phyloP scores from a whole-genome alignment of 2,888 invertebrate species.

The Mycalesis mineus region DNA sequence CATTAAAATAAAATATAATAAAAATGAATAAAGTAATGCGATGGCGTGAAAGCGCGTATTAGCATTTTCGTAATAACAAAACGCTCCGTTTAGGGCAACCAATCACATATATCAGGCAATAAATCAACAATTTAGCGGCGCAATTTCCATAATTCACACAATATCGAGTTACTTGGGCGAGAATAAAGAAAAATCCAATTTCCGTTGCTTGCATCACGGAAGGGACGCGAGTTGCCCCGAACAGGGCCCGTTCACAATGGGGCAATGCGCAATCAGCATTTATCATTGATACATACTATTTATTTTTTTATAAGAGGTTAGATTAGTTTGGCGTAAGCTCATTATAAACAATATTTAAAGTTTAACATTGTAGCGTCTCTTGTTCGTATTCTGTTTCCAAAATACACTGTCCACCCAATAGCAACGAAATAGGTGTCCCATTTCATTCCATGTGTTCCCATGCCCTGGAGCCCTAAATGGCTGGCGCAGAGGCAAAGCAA shows the following conservation, averaged over 20 bases:
- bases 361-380: too few species aligned
- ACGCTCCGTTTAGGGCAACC: conserved; percentile 21
- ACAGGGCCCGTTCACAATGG: conserved; percentile 20
- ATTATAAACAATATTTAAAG: too few species aligned
- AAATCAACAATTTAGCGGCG: conserved; percentile 72
- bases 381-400: too few species aligned
- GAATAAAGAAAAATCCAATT: conserved; percentile 77
- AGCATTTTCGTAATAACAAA: conserved; percentile 24
- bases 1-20: neutral
- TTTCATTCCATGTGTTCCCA: too few species aligned
- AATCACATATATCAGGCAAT: conserved; percentile 55
- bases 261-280: conserved; percentile 20
- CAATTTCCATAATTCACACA: conserved; percentile 77
- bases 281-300: conserved; percentile 16
- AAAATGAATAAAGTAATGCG: neutral
- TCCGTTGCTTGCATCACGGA: conserved; percentile 67
- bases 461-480: too few species aligned
- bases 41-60: conserved; percentile 20
- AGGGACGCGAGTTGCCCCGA: conserved; percentile 43
- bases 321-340: too few species aligned
- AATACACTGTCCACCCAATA: too few species aligned
- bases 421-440: too few species aligned
- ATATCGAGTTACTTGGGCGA: conserved; percentile 67
- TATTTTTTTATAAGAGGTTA: neutral
- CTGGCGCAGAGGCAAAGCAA: too few species aligned